Percentiles rank a stretch among this genome's conserved stretches.
These are phyloP conservation scores for Rhea pennata DNA, from an alignment of 2,113 vertebrate species.

Conservation along the genomic window DNA sequence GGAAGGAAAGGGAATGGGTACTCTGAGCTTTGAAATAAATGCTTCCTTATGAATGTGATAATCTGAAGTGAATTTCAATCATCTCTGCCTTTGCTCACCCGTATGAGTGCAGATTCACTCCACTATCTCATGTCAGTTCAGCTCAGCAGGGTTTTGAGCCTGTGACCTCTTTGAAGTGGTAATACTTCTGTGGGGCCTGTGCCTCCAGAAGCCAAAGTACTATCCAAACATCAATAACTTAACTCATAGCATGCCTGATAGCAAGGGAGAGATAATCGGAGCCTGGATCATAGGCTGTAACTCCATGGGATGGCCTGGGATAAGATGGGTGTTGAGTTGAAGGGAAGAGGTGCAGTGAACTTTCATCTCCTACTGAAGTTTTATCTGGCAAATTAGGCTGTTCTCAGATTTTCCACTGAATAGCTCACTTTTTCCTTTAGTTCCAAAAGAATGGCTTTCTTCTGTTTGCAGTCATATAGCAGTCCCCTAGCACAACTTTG, in stretches of 20 bases:
- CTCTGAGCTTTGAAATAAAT: neutral
- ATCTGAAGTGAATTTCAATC: neutral
- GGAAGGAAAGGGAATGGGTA: neutral
- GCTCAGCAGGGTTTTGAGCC: neutral
- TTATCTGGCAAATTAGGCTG: neutral
- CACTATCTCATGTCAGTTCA: neutral
- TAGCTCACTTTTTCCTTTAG: conserved; percentile 7
- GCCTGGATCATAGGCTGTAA: neutral
- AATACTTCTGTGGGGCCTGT: neutral
- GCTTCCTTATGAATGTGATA: neutral
- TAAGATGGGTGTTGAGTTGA: neutral
- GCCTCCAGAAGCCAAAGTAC: neutral
- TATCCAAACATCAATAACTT: neutral
- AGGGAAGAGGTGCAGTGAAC: neutral
- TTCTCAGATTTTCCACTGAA: conserved; percentile 23
- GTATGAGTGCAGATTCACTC: neutral
- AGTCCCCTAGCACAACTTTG: neutral
- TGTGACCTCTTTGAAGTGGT: conserved; percentile 14
- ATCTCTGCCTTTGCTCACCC: neutral
- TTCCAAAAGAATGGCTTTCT: neutral
- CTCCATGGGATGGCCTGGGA: neutral
- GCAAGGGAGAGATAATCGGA: neutral
- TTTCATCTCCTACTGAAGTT: neutral
- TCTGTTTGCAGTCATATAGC: neutral
- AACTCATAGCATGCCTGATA: neutral